These are phyloP conservation scores for Drosophila azteca DNA, from an alignment of 1,140 invertebrate genomes.

Conservation along the genomic window DNA sequence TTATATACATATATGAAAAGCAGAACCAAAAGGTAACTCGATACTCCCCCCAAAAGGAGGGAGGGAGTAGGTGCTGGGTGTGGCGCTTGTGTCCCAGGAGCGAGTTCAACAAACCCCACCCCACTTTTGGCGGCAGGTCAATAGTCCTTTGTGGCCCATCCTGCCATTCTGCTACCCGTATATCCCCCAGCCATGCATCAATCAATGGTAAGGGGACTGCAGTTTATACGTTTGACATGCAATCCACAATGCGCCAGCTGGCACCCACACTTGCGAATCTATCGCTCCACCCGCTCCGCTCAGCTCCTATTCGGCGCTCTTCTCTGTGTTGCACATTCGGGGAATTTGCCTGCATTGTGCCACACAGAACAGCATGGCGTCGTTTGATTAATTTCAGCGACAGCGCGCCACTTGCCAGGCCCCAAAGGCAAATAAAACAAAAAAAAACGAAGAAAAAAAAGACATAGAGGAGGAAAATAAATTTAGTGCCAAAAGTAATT, in stretches of 20 bases:
- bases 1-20: too few species aligned
- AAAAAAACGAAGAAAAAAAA: conserved; percentile 5
- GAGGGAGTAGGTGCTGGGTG: too few species aligned
- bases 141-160: conserved; percentile 19
- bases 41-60: too few species aligned
- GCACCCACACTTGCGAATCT: conserved; percentile 28
- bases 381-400: conserved; percentile 70
- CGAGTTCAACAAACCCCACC: too few species aligned
- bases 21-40: too few species aligned
- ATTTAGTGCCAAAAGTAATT: conserved; percentile 77
- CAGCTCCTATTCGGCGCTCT: too few species aligned
- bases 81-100: too few species aligned
- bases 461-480: conserved; percentile 28
- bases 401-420: conserved; percentile 11
- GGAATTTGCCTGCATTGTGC: conserved; percentile 34
- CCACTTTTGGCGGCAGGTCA: conserved; percentile 16
- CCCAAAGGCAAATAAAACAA: conserved; percentile 37
- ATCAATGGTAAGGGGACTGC: conserved; percentile 47
- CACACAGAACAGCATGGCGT: conserved; percentile 15
- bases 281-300: conserved; percentile 20
- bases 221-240: conserved; percentile 43
- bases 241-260: conserved; percentile 40
- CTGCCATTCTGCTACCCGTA: neutral
- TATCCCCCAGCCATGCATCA: conserved; percentile 31
- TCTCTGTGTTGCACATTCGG: conserved; percentile 28